Evolutionary conservation across 2,113 vertebrate species (phyloP).

Genomic region (Cololabis saira): DNA sequence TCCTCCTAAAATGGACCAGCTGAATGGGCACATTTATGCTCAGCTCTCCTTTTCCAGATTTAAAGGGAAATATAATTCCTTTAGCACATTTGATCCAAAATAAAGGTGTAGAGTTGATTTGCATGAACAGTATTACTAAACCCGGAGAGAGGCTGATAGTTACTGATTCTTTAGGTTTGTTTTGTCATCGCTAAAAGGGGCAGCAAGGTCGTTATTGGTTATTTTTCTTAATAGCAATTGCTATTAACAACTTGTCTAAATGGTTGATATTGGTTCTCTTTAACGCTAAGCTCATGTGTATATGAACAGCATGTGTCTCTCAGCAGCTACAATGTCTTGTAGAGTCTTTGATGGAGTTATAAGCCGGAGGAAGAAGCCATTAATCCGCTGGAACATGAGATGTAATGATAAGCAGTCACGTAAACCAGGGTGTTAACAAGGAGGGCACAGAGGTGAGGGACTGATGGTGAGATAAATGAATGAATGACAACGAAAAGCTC

Average conservation of each 20-base stretch:
- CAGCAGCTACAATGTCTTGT: constrained; percentile 8
- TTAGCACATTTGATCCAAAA: background rate
- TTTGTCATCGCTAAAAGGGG: too few relatives aligned
- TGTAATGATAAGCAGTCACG: constrained; percentile 46
- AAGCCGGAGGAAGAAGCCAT: constrained; percentile 30
- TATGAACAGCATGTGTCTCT: background rate
- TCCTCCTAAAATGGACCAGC: constrained; percentile 48
- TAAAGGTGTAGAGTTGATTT: too few relatives aligned
- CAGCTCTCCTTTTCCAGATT: constrained; percentile 1
- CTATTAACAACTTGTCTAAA: constrained; percentile 22
- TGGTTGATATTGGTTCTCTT: constrained; percentile 13
- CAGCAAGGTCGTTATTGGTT: too few relatives aligned
- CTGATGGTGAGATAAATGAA: constrained; percentile 30
- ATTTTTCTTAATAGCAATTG: too few relatives aligned
- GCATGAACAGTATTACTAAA: too few relatives aligned
- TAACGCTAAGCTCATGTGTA: background rate
- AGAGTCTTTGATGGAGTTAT: constrained; percentile 28
- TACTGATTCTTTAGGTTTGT: too few relatives aligned
- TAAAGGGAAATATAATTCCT: background rate
- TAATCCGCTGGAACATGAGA: constrained; percentile 58
- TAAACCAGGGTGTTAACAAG: constrained; percentile 43
- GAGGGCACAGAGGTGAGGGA: constrained; percentile 3
- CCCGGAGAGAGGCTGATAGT: too few relatives aligned
- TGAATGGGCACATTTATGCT: constrained; percentile 10
- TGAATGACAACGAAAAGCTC: constrained; percentile 17